Evolutionary conservation across 2,797 vertebrate genomes (phyloP).

Genomic region (Podargus strigoides): DNA sequence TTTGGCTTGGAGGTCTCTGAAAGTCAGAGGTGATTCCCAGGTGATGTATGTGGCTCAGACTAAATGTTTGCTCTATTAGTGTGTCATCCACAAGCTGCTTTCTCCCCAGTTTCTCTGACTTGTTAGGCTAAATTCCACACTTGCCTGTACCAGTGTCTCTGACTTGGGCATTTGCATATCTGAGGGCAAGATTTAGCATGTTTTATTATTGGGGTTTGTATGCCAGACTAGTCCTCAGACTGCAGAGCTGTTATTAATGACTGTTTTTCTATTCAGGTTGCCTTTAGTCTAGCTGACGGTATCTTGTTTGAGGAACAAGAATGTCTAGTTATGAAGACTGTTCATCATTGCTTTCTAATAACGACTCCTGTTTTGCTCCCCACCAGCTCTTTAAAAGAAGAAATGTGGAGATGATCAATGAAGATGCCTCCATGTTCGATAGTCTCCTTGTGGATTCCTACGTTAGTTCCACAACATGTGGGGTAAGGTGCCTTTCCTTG

Average conservation of each 20-base stretch:
- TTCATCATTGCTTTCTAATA: neutral
- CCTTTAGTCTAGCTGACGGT: neutral
- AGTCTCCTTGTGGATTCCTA: constrained; percentile 89
- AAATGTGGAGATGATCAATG: constrained; percentile 92
- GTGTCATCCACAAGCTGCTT: neutral
- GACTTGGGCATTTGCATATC: neutral
- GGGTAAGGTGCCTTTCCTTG: constrained; percentile 74
- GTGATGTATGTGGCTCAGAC: neutral
- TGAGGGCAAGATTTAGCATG: neutral
- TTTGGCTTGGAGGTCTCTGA: neutral
- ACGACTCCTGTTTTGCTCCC: neutral
- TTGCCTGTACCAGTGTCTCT: neutral
- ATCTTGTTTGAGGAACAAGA: neutral
- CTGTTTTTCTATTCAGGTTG: neutral
- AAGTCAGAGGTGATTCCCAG: neutral
- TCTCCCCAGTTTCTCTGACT: neutral
- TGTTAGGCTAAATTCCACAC: neutral
- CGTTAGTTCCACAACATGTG: constrained; percentile 80
- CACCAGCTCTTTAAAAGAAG: constrained; percentile 95
- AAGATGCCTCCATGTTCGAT: constrained; percentile 91
- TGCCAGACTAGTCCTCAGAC: neutral
- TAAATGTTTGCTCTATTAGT: neutral
- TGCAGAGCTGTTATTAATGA: neutral
- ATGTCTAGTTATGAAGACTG: neutral
- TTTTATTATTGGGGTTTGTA: neutral